A percentile compares a stretch with the other conserved stretches of the same genome.
These are phyloP conservation scores for Takifugu flavidus DNA, from an alignment of 2,113 vertebrate species.

Conservation along the genomic window DNA sequence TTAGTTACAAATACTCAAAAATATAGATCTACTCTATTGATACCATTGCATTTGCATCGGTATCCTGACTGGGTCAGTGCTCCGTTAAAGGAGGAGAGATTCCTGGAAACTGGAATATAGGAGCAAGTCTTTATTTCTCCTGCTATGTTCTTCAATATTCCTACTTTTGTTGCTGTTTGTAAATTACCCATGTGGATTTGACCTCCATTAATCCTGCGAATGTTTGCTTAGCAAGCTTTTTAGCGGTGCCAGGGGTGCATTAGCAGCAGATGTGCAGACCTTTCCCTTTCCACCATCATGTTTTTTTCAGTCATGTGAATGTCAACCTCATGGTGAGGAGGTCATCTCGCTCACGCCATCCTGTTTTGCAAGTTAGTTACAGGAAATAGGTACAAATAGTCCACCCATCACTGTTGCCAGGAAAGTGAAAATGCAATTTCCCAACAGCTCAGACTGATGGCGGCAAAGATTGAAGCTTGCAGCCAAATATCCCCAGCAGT, in stretches of 20 bases:
- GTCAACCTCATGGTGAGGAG: neutral
- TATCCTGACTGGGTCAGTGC: too few species aligned
- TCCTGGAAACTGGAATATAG: too few species aligned
- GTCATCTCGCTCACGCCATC: too few species aligned
- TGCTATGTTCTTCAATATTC: neutral
- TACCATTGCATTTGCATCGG: too few species aligned
- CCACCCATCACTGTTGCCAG: too few species aligned
- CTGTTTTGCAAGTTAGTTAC: too few species aligned
- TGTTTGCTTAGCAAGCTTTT: slow-evolving; percentile 20
- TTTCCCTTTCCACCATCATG: neutral
- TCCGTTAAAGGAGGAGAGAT: too few species aligned
- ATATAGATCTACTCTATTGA: too few species aligned
- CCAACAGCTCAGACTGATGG: neutral
- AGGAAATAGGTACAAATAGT: too few species aligned
- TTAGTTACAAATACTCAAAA: too few species aligned
- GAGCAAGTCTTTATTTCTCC: too few species aligned
- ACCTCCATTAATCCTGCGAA: slow-evolving; percentile 9
- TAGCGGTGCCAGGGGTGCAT: neutral
- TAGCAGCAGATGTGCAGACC: neutral
- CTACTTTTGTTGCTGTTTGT: neutral
- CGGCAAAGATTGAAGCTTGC: slow-evolving; percentile 3
- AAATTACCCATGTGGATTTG: neutral
- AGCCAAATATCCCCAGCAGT: slow-evolving; percentile 17
- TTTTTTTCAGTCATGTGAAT: neutral
- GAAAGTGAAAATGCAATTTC: too few species aligned